Evolutionary conservation across 2,888 invertebrate genomes (phyloP), one percentile per base, ranked within the genome.

Genomic region (Aromia moschata): DNA sequence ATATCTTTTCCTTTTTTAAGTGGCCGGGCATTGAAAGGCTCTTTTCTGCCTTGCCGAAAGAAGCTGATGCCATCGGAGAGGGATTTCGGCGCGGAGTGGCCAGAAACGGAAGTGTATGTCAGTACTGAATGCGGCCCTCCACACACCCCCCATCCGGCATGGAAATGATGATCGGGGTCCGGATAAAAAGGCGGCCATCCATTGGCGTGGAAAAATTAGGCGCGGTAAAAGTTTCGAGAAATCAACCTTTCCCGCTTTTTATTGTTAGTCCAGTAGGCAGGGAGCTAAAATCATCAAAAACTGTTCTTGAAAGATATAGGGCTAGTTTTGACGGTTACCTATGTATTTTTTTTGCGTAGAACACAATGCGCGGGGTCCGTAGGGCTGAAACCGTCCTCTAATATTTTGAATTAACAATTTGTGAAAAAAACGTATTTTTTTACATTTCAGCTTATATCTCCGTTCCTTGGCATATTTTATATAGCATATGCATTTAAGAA

Each of bases 121-220:
- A 49, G 49, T 38, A 49, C 49, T 49, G 49, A 49, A 49, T 49
- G 49, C 43, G 16, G 7, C 43, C 53, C 49, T 51, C 30, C 54
- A 57, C 40, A 12, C 53, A 56, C 36, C 43, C 38, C 41, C 45
- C 36, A 55, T 62, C 43, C 38, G 56, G 30, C 52, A 53, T 62
- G 62, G 62, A 62, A 58, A 62, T 52, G 62, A 49, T 58, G 56
- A 62, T 58, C 56, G 54, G 59, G 47, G 58, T 54, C 31, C 49
- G 59, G 51, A 57, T 54, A 55, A 57, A n/a, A n/a, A 59, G 51
- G 59, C 47, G 41, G 46, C 52, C 53, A 56, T 31, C 52, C 62
- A 62, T 56, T 60, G 56, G 59, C 59, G 59, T 56, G 54, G 56
- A 59, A 53, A 54, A 58, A 62, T 45, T 45, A 31, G 30, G 15